phyloP scores from a whole-genome alignment of 23 tunicate species.

The Diplosoma virens region DNA sequence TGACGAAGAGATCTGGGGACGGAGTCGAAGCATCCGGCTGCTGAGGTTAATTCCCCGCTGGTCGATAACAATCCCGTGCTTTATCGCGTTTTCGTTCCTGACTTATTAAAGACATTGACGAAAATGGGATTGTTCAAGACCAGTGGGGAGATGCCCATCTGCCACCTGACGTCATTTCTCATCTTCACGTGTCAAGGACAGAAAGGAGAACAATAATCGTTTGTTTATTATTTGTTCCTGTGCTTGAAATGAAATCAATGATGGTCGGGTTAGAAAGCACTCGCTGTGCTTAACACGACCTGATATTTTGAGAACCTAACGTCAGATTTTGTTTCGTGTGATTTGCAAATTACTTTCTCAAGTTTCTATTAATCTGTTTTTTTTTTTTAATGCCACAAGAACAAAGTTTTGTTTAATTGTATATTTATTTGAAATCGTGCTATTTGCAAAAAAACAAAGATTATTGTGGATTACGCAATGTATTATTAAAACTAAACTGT shows the following conservation, averaged over 20 bases:
- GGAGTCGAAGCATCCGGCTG: slow-evolving; percentile 57
- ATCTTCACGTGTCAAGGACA: too few species aligned
- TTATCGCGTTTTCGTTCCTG: neutral
- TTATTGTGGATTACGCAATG: too few species aligned
- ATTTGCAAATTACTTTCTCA: neutral
- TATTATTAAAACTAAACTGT: too few species aligned
- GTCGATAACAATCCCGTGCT: neutral
- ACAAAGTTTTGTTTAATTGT: too few species aligned
- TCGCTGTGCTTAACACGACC: neutral
- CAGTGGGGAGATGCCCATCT: slow-evolving; percentile 28
- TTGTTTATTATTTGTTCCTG: neutral
- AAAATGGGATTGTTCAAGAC: neutral
- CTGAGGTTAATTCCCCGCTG: slow-evolving; percentile 89
- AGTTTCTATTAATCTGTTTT: neutral
- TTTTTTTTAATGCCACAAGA: too few species aligned
- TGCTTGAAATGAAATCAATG: neutral
- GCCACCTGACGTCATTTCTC: too few species aligned
- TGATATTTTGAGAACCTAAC: neutral
- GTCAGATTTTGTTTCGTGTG: too few species aligned
- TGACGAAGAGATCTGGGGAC: slow-evolving; percentile 67
- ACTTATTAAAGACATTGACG: neutral
- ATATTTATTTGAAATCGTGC: too few species aligned
- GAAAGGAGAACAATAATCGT: neutral
- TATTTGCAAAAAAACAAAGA: too few species aligned
- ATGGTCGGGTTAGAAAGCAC: slow-evolving; percentile 14